These are phyloP conservation scores for Excalfactoria chinensis DNA, from an alignment of 2,113 vertebrate species.

Conservation along the genomic window DNA sequence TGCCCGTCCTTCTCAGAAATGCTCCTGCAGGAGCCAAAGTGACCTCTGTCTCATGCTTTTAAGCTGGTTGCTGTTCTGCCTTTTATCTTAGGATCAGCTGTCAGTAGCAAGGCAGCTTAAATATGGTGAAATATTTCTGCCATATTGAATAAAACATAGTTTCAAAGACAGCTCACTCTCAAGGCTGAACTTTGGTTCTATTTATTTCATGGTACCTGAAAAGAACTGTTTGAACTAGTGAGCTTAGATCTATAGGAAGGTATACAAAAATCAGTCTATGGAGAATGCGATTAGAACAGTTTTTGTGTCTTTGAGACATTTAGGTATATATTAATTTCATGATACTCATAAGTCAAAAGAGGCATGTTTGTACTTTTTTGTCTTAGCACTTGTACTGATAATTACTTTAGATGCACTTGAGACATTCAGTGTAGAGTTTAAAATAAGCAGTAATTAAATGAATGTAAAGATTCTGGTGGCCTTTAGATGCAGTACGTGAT, in stretches of 20 bases:
- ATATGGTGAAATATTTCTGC: background rate
- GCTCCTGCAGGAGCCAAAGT: background rate
- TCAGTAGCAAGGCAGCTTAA: background rate
- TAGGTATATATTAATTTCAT: background rate
- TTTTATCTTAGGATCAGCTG: background rate
- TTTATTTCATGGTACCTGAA: background rate
- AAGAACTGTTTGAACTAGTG: background rate
- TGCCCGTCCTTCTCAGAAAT: background rate
- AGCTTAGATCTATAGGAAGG: background rate
- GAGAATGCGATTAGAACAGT: background rate
- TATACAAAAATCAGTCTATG: background rate
- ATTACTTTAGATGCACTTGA: background rate
- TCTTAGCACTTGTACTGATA: background rate
- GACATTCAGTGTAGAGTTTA: background rate
- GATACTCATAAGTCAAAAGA: background rate
- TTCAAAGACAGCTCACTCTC: background rate
- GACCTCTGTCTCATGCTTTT: background rate
- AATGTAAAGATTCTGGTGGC: background rate
- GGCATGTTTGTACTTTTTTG: background rate
- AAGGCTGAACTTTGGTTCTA: background rate
- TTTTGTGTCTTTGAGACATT: background rate
- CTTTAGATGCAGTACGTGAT: background rate
- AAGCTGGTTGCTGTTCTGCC: background rate
- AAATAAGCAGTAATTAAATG: background rate
- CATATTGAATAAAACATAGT: background rate